phyloP scores from a whole-genome alignment of 2,888 invertebrate genomes.

The Siphonodentalium dalli region DNA sequence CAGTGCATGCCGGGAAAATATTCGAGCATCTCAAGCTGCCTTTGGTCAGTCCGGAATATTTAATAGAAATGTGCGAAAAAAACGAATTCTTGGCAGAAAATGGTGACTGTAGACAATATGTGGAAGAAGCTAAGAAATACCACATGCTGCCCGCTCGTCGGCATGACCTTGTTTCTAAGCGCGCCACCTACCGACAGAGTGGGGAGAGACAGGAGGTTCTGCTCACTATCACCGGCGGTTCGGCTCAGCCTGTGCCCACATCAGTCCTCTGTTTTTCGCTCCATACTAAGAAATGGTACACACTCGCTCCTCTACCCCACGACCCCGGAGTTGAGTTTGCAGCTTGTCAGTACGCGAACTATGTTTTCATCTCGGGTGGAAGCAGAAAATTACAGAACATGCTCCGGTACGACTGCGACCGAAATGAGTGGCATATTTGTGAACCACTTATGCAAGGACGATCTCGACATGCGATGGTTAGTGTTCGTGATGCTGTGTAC shows the following conservation, averaged over 20 bases:
- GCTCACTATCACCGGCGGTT: constrained; percentile 42
- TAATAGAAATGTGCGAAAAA: constrained; percentile 37
- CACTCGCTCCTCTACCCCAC: constrained; percentile 46
- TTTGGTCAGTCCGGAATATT: constrained; percentile 44
- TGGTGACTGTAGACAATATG: constrained; percentile 25
- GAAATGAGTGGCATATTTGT: constrained; percentile 46
- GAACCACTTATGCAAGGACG: constrained; percentile 44
- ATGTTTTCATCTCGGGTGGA: constrained; percentile 49
- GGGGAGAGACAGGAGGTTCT: constrained; percentile 42
- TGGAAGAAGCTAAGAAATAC: constrained; percentile 44
- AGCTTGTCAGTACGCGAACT: constrained; percentile 40
- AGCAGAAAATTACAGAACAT: constrained; percentile 45
- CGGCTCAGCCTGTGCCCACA: constrained; percentile 44
- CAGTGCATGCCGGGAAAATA: constrained; percentile 66
- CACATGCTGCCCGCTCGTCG: constrained; percentile 42
- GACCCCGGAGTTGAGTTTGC: constrained; percentile 51
- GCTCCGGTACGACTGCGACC: constrained; percentile 42
- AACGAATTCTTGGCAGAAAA: constrained; percentile 28
- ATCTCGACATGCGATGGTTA: constrained; percentile 49
- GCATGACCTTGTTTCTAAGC: constrained; percentile 34
- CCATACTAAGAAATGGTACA: constrained; percentile 45
- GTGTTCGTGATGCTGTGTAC: constrained; percentile 40
- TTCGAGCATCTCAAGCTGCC: constrained; percentile 46
- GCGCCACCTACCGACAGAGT: constrained; percentile 34
- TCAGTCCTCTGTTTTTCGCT: constrained; percentile 50